Evolutionary conservation across 2,797 vertebrate species (phyloP).

Genomic region (Microchirus variegatus): DNA sequence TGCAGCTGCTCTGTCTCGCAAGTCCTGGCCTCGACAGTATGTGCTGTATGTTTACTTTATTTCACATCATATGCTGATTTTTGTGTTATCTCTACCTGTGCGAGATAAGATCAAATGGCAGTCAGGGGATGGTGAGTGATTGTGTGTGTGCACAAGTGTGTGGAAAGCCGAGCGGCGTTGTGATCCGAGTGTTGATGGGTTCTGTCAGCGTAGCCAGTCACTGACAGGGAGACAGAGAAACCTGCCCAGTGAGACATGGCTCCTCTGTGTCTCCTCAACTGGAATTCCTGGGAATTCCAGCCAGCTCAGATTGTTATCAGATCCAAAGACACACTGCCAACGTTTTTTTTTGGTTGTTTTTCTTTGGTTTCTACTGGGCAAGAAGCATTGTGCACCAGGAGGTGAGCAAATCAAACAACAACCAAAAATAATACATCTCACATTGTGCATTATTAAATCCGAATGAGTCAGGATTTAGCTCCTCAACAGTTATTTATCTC

Average conservation of each 20-base stretch:
- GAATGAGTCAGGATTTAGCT: too few relatives aligned
- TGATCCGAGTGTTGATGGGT: slow-evolving; percentile 37
- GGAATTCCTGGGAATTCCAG: slow-evolving; percentile 71
- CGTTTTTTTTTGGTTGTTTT: background rate
- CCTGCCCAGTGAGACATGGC: slow-evolving; percentile 67
- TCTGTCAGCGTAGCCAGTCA: slow-evolving; percentile 57
- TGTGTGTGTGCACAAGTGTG: slow-evolving; percentile 29
- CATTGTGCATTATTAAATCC: too few relatives aligned
- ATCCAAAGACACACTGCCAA: slow-evolving; percentile 51
- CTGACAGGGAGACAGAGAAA: slow-evolving; percentile 49
- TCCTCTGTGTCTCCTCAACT: slow-evolving; percentile 69
- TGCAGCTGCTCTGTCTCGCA: background rate
- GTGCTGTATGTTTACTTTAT: background rate
- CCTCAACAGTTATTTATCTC: too few relatives aligned
- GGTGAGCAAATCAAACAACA: slow-evolving; percentile 1
- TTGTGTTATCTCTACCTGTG: slow-evolving; percentile 20
- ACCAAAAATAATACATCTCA: too few relatives aligned
- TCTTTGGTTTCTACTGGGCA: slow-evolving; percentile 10
- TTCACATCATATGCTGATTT: background rate
- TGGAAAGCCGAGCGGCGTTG: slow-evolving; percentile 22
- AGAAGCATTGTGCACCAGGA: background rate
- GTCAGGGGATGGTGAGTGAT: slow-evolving; percentile 43
- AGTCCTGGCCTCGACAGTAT: background rate
- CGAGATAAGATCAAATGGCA: slow-evolving; percentile 40
- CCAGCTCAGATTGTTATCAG: slow-evolving; percentile 73